Evolutionary conservation across 1,140 invertebrate genomes (phyloP).

Genomic region (Trichonephila clavata): DNA sequence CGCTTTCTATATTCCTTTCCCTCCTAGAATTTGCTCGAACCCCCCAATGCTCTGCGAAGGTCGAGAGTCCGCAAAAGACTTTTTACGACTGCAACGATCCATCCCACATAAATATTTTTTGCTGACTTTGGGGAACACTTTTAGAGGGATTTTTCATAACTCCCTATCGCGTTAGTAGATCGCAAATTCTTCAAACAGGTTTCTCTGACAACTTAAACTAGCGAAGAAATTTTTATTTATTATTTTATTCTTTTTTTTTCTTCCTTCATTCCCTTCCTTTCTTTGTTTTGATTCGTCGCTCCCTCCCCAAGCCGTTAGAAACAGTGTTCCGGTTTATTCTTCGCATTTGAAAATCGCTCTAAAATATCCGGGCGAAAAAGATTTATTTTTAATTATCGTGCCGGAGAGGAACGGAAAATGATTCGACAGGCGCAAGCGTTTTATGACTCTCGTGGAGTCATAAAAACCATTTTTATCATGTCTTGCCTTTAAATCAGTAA

Average conservation of each 20-base stretch:
- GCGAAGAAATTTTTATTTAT: constrained; percentile 38
- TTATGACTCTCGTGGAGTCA: constrained; percentile 43
- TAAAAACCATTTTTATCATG: constrained; percentile 59
- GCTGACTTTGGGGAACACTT: constrained; percentile 75
- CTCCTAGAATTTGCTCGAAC: constrained; percentile 64
- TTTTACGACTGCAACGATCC: constrained; percentile 73
- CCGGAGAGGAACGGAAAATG: constrained; percentile 46
- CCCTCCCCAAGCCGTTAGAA: constrained; percentile 26
- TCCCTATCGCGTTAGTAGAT: constrained; percentile 76
- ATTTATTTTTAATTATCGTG: constrained; percentile 62
- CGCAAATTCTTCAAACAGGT: constrained; percentile 76
- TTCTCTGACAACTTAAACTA: constrained; percentile 63
- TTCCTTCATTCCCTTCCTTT: not conserved
- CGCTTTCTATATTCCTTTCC: constrained; percentile 48
- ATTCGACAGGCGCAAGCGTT: constrained; percentile 47
- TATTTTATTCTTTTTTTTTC: not conserved
- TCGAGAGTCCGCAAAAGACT: constrained; percentile 58
- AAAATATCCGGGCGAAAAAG: constrained; percentile 41
- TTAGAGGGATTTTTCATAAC: constrained; percentile 75
- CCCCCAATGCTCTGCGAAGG: constrained; percentile 53
- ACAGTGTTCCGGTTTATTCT: constrained; percentile 40
- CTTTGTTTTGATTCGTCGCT: constrained; percentile 24
- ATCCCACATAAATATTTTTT: constrained; percentile 75
- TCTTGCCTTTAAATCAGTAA: constrained; percentile 50
- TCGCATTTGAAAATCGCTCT: constrained; percentile 29